Evolutionary conservation across 2,888 invertebrate species (phyloP), one percentile per base, ranked within the genome.

Genomic region (Troides aeacus): DNA sequence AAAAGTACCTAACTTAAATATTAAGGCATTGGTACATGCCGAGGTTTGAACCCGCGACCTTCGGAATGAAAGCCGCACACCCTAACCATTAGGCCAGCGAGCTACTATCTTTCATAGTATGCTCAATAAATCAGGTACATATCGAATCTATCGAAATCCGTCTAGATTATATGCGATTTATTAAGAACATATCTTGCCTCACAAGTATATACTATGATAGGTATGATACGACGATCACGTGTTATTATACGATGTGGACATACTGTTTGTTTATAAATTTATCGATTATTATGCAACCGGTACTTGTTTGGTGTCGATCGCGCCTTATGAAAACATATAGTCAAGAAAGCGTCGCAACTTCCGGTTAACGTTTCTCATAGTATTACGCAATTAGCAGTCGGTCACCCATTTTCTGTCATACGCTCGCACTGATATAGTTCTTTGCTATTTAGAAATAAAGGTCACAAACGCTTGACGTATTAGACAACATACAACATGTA

Each of bases 281-380:
- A 57, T 67, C 62, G n/a, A 57, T 62, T 4, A 46, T 68, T 68
- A 68, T 46, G 62, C 58, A 62, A 68, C 30, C 46, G 57, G 15
- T n/a, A 24, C n/a, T 62, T 2, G 50, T 39, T n/a, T 23, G 39
- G 46, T 42, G 56, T 61, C 58, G 21, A 24, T 39, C 30, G 30
- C 46, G 36, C 12, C 60, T 59, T 39, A 53, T 21, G 17, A 23
- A 58, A 46, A 64, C 56, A 7, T 36, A 24, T 42, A 53, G 62
- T 50, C n/a, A 61, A 69, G 65, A 69, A 69, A 69, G 62, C 68
- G 68, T 46, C 69, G 30, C 53, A 30, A 64, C 57, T 69, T 69
- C 69, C 69, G 57, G 64, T 61, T 69, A 30, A 8, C 50, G 39
- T 65, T 65, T 62, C 65, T 46, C 57, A 65, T 62, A 42, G 10